phyloP scores from a whole-genome alignment of 2,888 invertebrate genomes.

The Drosophila anomelani region DNA sequence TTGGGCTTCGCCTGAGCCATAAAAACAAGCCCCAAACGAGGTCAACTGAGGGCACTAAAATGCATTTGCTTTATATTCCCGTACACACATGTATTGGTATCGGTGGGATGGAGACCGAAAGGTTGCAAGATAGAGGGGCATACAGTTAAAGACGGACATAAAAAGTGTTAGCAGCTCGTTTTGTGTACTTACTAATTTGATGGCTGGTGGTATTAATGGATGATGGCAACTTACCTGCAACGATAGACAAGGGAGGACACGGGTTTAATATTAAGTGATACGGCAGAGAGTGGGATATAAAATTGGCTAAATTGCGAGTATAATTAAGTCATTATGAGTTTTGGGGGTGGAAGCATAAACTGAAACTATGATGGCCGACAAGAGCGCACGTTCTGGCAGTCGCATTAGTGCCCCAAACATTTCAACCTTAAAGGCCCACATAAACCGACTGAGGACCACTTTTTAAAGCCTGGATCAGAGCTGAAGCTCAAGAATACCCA shows the following conservation, averaged over 20 bases:
- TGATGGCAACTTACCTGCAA: constrained; percentile 77
- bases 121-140: constrained; percentile 22
- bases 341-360: constrained; percentile 13
- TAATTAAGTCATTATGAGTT: constrained; percentile 36
- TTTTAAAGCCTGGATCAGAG: constrained; percentile 27
- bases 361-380: constrained; percentile 27
- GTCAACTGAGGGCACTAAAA: constrained; percentile 75
- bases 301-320: constrained; percentile 20
- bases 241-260: constrained; percentile 48
- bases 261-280: constrained; percentile 44
- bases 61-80: constrained; percentile 59
- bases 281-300: constrained; percentile 14
- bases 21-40: constrained; percentile 78
- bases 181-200: constrained; percentile 80
- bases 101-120: constrained; percentile 1
- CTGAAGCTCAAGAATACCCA: constrained; percentile 34
- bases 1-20: constrained; percentile 62
- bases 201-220: constrained; percentile 74
- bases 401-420: constrained; percentile 3
- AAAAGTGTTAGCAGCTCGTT: constrained; percentile 78
- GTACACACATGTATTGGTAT: constrained; percentile 6
- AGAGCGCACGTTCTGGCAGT: background rate
- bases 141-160: constrained; percentile 73
- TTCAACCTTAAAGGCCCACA: background rate
- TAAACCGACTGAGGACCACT: background rate